Evolutionary conservation across 2,113 vertebrate genomes (phyloP).

Genomic region (Tachysurus fulvidraco): DNA sequence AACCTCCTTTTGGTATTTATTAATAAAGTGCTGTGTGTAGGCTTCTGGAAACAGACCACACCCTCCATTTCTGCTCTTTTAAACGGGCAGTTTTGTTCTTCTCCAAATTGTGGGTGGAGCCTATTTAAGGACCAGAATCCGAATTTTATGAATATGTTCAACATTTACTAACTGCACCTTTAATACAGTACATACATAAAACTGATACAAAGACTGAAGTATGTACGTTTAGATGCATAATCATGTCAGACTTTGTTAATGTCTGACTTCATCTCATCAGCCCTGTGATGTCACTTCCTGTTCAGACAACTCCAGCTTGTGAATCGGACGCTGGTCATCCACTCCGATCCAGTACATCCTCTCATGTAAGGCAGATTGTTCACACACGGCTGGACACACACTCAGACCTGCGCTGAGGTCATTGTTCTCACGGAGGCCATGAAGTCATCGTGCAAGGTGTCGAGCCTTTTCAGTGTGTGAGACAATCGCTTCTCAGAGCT

Average conservation of each 20-base stretch:
- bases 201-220: too few relatives aligned
- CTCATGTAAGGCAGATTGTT: constrained; percentile 1
- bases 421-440: not conserved
- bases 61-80: not conserved
- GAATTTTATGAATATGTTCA: not conserved
- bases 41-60: not conserved
- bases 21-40: not conserved
- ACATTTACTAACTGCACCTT: not conserved
- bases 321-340: not conserved
- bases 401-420: not conserved
- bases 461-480: not conserved
- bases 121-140: not conserved
- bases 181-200: not conserved
- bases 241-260: too few relatives aligned
- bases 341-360: not conserved
- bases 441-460: constrained; percentile 19
- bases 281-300: constrained; percentile 21
- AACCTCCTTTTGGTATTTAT: not conserved
- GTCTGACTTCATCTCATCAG: not conserved
- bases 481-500: not conserved
- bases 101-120: not conserved
- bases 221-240: too few relatives aligned
- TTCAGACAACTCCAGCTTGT: not conserved
- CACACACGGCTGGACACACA: not conserved
- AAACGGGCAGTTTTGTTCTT: too few relatives aligned